A percentile compares a stretch with the other conserved stretches of the same genome.
Evolutionary conservation across 2,888 invertebrate species (phyloP).

Genomic region (Volucella bombylans): DNA sequence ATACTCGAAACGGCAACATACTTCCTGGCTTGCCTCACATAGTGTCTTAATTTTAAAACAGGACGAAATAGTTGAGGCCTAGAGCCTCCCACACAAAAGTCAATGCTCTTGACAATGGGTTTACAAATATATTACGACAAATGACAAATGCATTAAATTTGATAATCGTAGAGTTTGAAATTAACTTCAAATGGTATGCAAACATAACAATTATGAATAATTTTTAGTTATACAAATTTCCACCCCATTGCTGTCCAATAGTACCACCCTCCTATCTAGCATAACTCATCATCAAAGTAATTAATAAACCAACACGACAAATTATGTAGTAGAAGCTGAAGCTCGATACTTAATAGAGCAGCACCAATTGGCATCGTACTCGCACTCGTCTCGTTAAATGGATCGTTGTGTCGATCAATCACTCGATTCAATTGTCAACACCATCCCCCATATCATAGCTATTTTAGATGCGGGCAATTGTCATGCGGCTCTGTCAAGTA

Average conservation of each 20-base stretch:
- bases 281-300: constrained; percentile 7
- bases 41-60: too few relatives aligned
- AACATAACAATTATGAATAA: too few relatives aligned
- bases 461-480: constrained; percentile 34
- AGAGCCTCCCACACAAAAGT: too few relatives aligned
- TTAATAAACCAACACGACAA: constrained; percentile 11
- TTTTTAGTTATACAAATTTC: too few relatives aligned
- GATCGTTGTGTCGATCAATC: constrained; percentile 54
- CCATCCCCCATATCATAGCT: neutral
- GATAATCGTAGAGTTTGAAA: too few relatives aligned
- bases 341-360: constrained; percentile 3
- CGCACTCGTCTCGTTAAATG: neutral
- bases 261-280: neutral
- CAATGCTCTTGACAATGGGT: too few relatives aligned
- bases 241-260: constrained; percentile 4
- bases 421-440: constrained; percentile 53
- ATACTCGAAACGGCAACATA: too few relatives aligned
- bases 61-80: too few relatives aligned
- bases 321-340: neutral
- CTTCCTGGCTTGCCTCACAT: too few relatives aligned
- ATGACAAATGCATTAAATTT: too few relatives aligned
- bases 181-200: too few relatives aligned
- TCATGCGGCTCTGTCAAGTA: neutral
- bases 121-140: too few relatives aligned
- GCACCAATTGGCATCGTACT: constrained; percentile 34